phyloP scores from a whole-genome alignment of 1,140 invertebrate genomes.

The Bombus sibiricus region DNA sequence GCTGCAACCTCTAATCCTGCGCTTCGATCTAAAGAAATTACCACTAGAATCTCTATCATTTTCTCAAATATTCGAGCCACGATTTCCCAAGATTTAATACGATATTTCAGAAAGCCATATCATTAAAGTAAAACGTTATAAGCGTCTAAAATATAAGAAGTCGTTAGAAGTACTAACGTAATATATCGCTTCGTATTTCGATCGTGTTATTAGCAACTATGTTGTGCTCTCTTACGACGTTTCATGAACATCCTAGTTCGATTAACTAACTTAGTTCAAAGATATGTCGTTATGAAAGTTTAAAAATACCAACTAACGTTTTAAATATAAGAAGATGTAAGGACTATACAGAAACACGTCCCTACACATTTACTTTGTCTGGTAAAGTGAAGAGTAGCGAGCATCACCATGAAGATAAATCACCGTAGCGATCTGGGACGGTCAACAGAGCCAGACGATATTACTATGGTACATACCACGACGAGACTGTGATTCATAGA shows the following conservation, averaged over 20 bases:
- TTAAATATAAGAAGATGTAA: not conserved
- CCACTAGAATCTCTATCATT: too few relatives aligned
- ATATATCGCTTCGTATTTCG: too few relatives aligned
- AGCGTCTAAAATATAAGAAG: not conserved
- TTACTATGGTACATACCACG: not conserved
- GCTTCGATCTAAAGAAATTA: not conserved
- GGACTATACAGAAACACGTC: not conserved
- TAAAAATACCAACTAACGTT: not conserved
- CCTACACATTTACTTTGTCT: not conserved
- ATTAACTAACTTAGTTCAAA: too few relatives aligned
- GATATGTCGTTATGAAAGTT: too few relatives aligned
- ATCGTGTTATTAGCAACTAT: too few relatives aligned
- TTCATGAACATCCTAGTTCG: too few relatives aligned
- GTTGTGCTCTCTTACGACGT: too few relatives aligned
- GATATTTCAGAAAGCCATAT: not conserved
- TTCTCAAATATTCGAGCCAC: not conserved
- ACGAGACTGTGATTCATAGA: constrained; percentile 41
- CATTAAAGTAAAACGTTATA: not conserved
- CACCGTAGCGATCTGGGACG: not conserved
- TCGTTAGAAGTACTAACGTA: not conserved
- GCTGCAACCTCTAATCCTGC: not conserved
- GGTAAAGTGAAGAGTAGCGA: not conserved
- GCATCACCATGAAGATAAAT: not conserved
- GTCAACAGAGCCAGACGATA: constrained; percentile 22
- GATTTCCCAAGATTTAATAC: not conserved